phyloP scores from a whole-genome alignment of 1,140 invertebrate genomes.

The Sogatella furcifera region DNA sequence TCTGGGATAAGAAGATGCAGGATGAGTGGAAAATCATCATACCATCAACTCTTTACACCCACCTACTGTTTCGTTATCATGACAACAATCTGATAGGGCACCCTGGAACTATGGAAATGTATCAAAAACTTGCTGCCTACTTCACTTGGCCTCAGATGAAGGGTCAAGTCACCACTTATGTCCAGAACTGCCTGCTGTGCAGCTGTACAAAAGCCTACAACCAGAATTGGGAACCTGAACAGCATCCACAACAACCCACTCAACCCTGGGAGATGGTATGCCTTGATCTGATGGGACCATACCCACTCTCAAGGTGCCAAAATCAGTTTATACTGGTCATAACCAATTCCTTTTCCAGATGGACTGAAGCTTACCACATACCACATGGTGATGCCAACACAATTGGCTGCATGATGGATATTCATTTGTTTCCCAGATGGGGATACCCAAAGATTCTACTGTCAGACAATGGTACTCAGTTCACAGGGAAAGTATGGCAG shows the following conservation, averaged over 20 bases:
- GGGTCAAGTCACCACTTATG: background rate
- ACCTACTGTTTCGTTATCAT: background rate
- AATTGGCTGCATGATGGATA: background rate
- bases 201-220: background rate
- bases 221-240: background rate
- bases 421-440: constrained; percentile 5
- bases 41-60: background rate
- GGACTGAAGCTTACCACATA: background rate
- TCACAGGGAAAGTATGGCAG: too few species aligned
- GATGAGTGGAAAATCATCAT: background rate
- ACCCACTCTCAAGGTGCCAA: background rate
- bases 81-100: background rate
- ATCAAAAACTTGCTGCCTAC: background rate
- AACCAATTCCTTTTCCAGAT: background rate
- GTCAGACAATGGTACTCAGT: background rate
- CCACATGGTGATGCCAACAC: background rate
- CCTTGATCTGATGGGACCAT: background rate
- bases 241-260: background rate
- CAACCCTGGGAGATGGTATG: background rate
- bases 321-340: background rate
- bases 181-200: background rate
- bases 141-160: background rate
- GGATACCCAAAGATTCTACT: background rate
- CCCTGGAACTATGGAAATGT: constrained; percentile 2
- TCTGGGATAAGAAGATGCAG: background rate